phyloP scores from a whole-genome alignment of 2,113 vertebrate genomes.

The Capreolus pygargus region DNA sequence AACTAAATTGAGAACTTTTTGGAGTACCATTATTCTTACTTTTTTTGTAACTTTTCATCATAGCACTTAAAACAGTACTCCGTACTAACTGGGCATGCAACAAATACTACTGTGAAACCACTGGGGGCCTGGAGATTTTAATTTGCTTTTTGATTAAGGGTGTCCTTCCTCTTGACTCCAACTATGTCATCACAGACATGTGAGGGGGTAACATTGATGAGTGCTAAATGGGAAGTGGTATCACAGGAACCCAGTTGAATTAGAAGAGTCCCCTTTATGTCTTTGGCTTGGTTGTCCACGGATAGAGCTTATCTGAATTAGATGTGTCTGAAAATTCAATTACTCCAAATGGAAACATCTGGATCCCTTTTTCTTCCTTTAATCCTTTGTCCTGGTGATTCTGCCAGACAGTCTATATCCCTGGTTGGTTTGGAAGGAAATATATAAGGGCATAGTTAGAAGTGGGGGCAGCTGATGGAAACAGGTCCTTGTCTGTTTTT shows the following conservation, averaged over 20 bases:
- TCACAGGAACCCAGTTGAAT: slow-evolving; percentile 29
- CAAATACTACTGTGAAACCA: slow-evolving; percentile 37
- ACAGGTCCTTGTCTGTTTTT: slow-evolving; percentile 44
- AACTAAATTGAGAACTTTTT: not conserved
- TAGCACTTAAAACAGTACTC: slow-evolving; percentile 26
- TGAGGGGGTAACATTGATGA: not conserved
- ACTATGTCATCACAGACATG: not conserved
- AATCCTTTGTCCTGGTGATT: slow-evolving; percentile 64
- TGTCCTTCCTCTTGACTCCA: not conserved
- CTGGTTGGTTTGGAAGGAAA: slow-evolving; percentile 63
- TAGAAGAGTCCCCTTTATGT: slow-evolving; percentile 49
- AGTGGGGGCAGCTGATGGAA: slow-evolving; percentile 10
- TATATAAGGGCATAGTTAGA: slow-evolving; percentile 41
- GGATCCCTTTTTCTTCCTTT: slow-evolving; percentile 66
- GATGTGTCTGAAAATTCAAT: slow-evolving; percentile 72
- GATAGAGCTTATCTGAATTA: slow-evolving; percentile 64
- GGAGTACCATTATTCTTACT: not conserved
- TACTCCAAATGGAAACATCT: slow-evolving; percentile 71
- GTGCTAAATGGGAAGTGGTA: not conserved
- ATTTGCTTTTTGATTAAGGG: slow-evolving; percentile 31
- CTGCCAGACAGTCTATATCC: slow-evolving; percentile 56
- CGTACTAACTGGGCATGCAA: not conserved
- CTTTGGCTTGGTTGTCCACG: slow-evolving; percentile 33
- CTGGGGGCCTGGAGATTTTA: not conserved
- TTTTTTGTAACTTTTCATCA: slow-evolving; percentile 22